Conservation (phyloP, 1,140 invertebrate species). For the Drosophila funebris region DNA sequence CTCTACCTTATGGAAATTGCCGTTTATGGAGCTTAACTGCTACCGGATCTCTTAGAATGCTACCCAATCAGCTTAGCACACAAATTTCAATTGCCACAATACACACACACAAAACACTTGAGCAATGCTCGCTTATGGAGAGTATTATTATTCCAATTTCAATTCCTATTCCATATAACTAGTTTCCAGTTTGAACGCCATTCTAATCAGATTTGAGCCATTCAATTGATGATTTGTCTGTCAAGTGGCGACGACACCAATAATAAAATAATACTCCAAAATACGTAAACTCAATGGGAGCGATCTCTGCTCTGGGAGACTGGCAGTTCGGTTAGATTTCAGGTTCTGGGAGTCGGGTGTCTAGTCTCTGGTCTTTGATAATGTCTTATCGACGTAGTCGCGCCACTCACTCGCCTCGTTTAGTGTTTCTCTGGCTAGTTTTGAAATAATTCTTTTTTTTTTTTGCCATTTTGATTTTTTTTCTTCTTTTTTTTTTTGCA, state of each 20-base stretch:
- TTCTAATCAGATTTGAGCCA: slow-evolving; percentile 48
- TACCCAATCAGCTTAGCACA: slow-evolving; percentile 23
- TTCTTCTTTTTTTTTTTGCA: slow-evolving; percentile 24
- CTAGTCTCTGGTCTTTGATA: slow-evolving; percentile 32
- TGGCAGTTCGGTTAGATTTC: slow-evolving; percentile 7
- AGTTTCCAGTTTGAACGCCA: slow-evolving; percentile 29
- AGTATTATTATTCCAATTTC: slow-evolving; percentile 23
- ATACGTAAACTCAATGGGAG: slow-evolving; percentile 15
- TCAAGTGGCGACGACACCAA: slow-evolving; percentile 46
- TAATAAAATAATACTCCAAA: slow-evolving; percentile 35
- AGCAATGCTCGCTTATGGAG: slow-evolving; percentile 13
- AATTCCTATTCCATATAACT: slow-evolving; percentile 27
- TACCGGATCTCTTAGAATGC: slow-evolving; percentile 38
- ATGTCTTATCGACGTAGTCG: slow-evolving; percentile 41
- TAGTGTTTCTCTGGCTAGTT: slow-evolving; percentile 54
- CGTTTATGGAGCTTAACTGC: slow-evolving; percentile 36
- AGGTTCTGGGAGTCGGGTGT: background rate
- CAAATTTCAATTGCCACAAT: slow-evolving; percentile 20
- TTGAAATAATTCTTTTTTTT: slow-evolving; percentile 57
- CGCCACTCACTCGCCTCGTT: slow-evolving; percentile 36
- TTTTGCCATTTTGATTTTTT: slow-evolving; percentile 10
- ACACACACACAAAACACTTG: slow-evolving; percentile 36
- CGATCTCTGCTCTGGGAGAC: slow-evolving; percentile 1
- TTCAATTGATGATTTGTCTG: slow-evolving; percentile 41
- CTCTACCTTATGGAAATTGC: slow-evolving; percentile 14